These are phyloP conservation scores for Pseudopipra pipra DNA, from an alignment of 2,113 vertebrate genomes.

Conservation along the genomic window DNA sequence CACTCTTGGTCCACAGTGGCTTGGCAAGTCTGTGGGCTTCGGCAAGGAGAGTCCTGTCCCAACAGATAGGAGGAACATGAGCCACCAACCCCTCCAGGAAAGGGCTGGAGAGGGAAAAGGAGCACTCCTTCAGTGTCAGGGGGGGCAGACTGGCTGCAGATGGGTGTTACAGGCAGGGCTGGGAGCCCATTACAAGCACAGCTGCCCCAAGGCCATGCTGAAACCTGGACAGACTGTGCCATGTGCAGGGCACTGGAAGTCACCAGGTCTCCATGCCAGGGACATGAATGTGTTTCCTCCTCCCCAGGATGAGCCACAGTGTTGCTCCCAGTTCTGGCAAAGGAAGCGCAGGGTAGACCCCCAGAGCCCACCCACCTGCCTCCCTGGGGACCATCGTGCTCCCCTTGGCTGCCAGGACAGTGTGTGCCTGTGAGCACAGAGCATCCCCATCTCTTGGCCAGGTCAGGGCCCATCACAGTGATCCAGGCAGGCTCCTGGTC, in stretches of 20 bases:
- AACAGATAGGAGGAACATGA: not conserved
- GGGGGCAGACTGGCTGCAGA: not conserved
- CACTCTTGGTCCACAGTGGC: not conserved
- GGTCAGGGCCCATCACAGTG: too few relatives aligned
- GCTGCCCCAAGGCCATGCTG: rapidly evolving
- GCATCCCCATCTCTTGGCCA: too few relatives aligned
- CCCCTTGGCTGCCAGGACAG: too few relatives aligned
- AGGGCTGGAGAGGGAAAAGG: not conserved
- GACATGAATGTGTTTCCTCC: not conserved
- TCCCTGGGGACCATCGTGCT: not conserved
- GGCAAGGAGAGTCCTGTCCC: not conserved
- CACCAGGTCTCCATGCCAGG: not conserved
- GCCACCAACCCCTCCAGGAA: not conserved
- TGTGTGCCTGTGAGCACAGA: too few relatives aligned
- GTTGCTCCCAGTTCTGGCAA: not conserved
- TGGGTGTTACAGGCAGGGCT: not conserved
- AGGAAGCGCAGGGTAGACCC: not conserved
- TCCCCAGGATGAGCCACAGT: not conserved
- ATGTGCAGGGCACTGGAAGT: not conserved
- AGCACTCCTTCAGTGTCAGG: not conserved
- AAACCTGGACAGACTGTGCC: not conserved
- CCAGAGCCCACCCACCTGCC: not conserved
- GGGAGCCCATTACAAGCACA: not conserved
- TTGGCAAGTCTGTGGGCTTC: not conserved
- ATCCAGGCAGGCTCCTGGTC: too few relatives aligned